Conservation (phyloP, 2,888 invertebrate species). For the Drosophila kuntzei region DNA sequence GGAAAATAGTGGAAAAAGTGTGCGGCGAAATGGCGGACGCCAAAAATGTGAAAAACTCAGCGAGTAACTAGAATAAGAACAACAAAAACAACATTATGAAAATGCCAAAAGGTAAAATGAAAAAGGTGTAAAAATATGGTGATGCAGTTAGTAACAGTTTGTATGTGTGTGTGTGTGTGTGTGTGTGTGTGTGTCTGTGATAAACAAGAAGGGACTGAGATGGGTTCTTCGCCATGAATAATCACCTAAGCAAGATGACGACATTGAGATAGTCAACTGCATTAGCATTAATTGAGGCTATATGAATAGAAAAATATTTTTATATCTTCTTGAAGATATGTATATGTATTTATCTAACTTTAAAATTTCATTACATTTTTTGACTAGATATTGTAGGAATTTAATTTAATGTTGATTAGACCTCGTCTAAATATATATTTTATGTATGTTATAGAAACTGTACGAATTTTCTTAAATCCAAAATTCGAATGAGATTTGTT, state of each 20-base stretch:
- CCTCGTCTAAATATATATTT: neutral
- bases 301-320: neutral
- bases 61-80: conserved; percentile 40
- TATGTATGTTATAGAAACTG: no score
- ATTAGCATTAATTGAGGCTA: conserved; percentile 55
- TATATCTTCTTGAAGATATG: no score
- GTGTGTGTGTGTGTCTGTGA: neutral
- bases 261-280: conserved; percentile 61
- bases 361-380: neutral
- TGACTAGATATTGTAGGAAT: neutral
- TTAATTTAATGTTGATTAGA: neutral
- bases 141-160: neutral
- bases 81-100: conserved; percentile 45
- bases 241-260: conserved; percentile 53
- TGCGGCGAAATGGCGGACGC: conserved; percentile 76
- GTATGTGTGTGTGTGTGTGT: conserved; percentile 11
- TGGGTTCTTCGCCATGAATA: conserved; percentile 42
- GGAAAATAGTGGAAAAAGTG: conserved; percentile 73
- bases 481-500: neutral
- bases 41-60: conserved; percentile 59
- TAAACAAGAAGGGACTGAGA: conserved; percentile 1
- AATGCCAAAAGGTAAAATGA: conserved; percentile 58
- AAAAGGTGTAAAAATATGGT: conserved; percentile 40
- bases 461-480: no score
- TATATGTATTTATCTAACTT: no score